Base-by-base conservation (phyloP, 1,140 invertebrate genomes). In the Brachionus rotundiformis region DNA sequence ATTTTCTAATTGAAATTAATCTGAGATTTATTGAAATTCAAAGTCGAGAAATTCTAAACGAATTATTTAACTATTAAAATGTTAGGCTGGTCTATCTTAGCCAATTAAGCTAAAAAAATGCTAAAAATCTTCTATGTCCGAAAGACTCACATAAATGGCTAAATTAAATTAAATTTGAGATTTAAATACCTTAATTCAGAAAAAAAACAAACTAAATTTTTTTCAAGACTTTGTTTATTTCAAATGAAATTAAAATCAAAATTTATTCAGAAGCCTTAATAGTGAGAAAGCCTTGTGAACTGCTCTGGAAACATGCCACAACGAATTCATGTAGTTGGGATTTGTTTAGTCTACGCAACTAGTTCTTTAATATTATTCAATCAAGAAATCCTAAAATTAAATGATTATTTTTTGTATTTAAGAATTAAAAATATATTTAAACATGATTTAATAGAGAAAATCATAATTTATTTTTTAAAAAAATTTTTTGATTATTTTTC, bases 1-100 rank as follows among this genome's bases (percentile, higher is more conserved):
- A 6, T 19, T 54, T 49, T 7, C 47, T 54, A 54, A 54, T 54
- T 54, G 47, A 54, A 54, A 54, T 54, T 54, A 54, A 54, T 54
- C 16, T 23, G 47, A 16, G 47, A 54, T 54, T 54, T 54, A n/a
- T 33, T 68, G 63, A 68, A 68, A 68, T 68, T 68, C 36, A 31
- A 68, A 68, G 29, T 68, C 29, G 16, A 36, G 63, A 68, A 68
- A 68, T 68, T 68, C 63, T 68, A 68, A 33, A 68, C 63, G 63
- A 68, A 68, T 68, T 68, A 68, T 68, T 68, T 68, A 68, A 33
- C 31, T 33, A 33, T 68, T 33, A 36, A 68, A 68, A 68, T 68
- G 63, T 68, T 68, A 68, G 16, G 16, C 31, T n/a, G 25, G 61
- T 63, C 25, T 63, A 27, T 13, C n/a, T 23, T 29, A 63, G 61